Percentiles rank a stretch among this genome's conserved stretches.
These are phyloP conservation scores for Anarhynchus alexandrinus DNA, from an alignment of 2,113 vertebrate species.

Conservation along the genomic window DNA sequence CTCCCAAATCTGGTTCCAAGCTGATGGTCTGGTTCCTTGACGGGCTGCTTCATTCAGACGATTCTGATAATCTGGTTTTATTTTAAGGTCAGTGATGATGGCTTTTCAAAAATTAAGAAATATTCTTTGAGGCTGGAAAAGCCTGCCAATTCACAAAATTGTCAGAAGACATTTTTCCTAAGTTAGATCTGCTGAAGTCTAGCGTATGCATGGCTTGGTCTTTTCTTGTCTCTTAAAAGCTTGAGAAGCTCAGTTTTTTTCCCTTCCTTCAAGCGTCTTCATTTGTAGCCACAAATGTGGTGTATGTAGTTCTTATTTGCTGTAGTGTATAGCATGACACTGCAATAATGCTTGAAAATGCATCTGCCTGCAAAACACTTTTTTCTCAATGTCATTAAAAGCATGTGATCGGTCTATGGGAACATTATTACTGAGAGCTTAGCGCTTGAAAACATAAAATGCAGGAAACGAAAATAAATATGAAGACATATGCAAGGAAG, in stretches of 20 bases:
- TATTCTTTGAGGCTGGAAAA: neutral
- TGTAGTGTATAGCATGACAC: neutral
- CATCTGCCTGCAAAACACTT: neutral
- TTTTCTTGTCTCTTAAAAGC: neutral
- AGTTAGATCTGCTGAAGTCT: constrained; percentile 2
- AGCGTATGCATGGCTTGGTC: neutral
- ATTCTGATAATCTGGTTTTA: neutral
- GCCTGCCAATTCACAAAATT: neutral
- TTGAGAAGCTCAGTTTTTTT: neutral
- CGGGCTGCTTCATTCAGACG: neutral
- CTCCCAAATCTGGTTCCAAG: neutral
- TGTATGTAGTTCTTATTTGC: neutral
- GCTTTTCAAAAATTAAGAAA: neutral
- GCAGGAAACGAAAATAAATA: neutral
- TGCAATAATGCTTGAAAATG: neutral
- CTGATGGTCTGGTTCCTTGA: neutral
- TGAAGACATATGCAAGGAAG: neutral
- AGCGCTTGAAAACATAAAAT: neutral
- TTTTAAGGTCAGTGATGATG: neutral
- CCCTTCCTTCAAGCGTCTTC: neutral
- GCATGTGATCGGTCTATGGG: neutral
- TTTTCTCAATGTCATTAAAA: neutral
- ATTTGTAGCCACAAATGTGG: neutral
- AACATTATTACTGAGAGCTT: neutral
- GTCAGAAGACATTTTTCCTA: neutral